Conservation (phyloP, 1,140 invertebrate genomes). For the Araneus ventricosus region DNA sequence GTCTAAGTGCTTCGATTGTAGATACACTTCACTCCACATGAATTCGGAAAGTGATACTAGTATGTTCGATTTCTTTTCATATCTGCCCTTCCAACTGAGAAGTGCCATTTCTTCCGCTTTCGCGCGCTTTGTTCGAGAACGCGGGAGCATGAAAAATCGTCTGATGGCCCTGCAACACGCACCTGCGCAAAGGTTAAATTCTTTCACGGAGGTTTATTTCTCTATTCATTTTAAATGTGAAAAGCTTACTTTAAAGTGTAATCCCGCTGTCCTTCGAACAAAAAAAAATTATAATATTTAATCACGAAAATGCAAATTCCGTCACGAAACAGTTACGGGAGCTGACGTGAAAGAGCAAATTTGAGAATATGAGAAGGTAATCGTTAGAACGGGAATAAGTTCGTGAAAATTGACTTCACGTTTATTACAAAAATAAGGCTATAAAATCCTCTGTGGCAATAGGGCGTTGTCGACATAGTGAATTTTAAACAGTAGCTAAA, state of each 20-base stretch:
- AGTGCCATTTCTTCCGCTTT: conserved; percentile 27
- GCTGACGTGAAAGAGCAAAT: not conserved
- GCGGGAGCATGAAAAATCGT: conserved; percentile 35
- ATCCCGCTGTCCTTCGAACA: not conserved
- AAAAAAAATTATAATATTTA: conserved; percentile 16
- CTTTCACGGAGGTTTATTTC: not conserved
- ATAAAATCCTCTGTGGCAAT: no score
- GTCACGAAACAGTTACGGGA: not conserved
- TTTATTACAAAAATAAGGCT: no score
- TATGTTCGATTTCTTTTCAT: conserved; percentile 46
- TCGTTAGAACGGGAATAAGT: not conserved
- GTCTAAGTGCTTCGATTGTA: not conserved
- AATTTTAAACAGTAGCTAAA: no score
- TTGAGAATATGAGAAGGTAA: not conserved
- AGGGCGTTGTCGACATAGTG: no score
- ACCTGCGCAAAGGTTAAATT: not conserved
- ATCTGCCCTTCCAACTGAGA: conserved; percentile 41
- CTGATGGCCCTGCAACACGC: conserved; percentile 51
- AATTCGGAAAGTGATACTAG: not conserved
- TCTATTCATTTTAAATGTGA: conserved; percentile 1
- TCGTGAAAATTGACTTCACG: not conserved
- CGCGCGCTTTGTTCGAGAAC: conserved; percentile 7
- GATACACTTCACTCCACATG: conserved; percentile 13
- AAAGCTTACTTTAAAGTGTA: conserved; percentile 29
- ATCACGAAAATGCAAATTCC: conserved; percentile 58